Conservation (phyloP, 1,140 invertebrate genomes). For the Mesaphorura yosii region DNA sequence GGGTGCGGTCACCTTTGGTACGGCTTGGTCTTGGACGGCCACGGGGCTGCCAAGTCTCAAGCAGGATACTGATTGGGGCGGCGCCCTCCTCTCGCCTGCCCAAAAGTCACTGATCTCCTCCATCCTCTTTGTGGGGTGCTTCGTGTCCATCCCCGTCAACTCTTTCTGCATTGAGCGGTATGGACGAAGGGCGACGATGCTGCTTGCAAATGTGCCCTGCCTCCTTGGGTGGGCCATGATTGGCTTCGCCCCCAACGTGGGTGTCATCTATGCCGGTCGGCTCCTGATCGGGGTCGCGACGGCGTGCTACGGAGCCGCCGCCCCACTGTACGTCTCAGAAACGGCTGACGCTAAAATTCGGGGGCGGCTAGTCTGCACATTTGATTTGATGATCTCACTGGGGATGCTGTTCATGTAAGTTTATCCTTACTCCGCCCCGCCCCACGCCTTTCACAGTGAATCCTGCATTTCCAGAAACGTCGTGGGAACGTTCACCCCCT, state of each 20-base stretch:
- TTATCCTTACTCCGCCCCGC: neutral
- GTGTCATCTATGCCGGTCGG: constrained; percentile 33
- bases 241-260: constrained; percentile 16
- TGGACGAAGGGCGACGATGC: constrained; percentile 36
- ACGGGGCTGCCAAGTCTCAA: neutral
- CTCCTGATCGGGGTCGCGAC: constrained; percentile 36
- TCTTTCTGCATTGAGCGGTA: constrained; percentile 31
- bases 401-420: neutral
- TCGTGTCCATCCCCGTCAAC: neutral
- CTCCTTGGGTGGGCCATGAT: constrained; percentile 35
- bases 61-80: neutral
- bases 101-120: neutral
- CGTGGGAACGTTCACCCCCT: constrained; percentile 58
- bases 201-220: constrained; percentile 35
- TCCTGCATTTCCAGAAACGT: constrained; percentile 26
- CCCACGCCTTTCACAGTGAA: no score
- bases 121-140: neutral
- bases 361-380: constrained; percentile 32
- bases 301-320: constrained; percentile 36
- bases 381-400: neutral
- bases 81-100: neutral
- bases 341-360: constrained; percentile 36
- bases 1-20: neutral
- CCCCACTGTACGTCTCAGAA: constrained; percentile 39
- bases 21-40: neutral